A percentile compares a stretch with the other conserved stretches of the same genome.
Conservation (phyloP, 2,888 invertebrate species). For the Erebia epiphron region DNA sequence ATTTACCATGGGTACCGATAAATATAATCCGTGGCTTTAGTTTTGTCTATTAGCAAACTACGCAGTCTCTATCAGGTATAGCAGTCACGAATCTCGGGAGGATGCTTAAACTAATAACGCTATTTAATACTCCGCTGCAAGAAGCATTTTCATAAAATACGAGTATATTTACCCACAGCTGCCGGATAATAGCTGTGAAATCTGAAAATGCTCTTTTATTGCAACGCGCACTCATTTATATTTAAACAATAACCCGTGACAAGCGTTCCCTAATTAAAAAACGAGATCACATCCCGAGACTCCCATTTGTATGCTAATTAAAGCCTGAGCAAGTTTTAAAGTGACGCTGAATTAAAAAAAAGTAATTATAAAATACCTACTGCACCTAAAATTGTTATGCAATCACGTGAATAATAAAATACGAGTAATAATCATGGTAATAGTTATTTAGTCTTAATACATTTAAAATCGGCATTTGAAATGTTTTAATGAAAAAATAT, state of each 20-base stretch:
- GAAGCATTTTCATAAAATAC: slow-evolving; percentile 34
- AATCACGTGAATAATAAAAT: background rate
- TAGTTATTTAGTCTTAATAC: too few relatives aligned
- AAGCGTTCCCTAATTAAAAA: slow-evolving; percentile 24
- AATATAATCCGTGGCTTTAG: background rate
- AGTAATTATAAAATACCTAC: slow-evolving; percentile 16
- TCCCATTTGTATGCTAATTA: slow-evolving; percentile 24
- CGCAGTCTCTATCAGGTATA: slow-evolving; percentile 21
- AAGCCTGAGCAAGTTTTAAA: slow-evolving; percentile 27
- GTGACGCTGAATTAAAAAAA: slow-evolving; percentile 24
- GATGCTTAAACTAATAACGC: slow-evolving; percentile 35
- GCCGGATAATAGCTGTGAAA: slow-evolving; percentile 22
- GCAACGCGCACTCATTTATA: slow-evolving; percentile 23
- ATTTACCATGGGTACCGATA: too few relatives aligned
- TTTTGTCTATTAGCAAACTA: slow-evolving; percentile 19
- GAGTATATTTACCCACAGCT: slow-evolving; percentile 24
- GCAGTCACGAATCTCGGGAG: slow-evolving; percentile 28
- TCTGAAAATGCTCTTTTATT: slow-evolving; percentile 27
- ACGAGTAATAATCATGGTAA: too few relatives aligned
- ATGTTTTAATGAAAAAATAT: too few relatives aligned
- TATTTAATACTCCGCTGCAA: slow-evolving; percentile 35
- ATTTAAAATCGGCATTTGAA: too few relatives aligned
- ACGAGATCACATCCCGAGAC: slow-evolving; percentile 29
- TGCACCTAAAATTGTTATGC: background rate
- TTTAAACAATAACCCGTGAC: slow-evolving; percentile 25